Evolutionary conservation across 2,113 vertebrate species (phyloP), one percentile per base, ranked within the genome.

Genomic region (Antigone vipio): DNA sequence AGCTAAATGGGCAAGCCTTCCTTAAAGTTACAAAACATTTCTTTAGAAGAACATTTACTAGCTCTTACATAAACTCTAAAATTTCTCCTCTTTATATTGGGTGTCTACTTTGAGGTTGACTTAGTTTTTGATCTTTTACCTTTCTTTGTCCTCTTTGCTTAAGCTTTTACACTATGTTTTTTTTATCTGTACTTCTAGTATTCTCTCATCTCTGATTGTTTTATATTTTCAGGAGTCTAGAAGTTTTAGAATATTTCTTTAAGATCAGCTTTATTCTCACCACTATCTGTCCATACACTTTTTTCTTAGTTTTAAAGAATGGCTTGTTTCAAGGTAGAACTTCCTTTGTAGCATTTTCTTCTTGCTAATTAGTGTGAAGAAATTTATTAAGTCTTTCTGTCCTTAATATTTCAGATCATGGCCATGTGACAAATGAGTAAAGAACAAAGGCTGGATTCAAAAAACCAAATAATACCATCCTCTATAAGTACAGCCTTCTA

Each of bases 51-150:
- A 93, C 97, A 94, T 95, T 94, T 95, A 95, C 94, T 95, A 98
- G 93, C 62, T 93, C 81, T 87, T 88, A 95, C 84, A 91, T 90
- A 97, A 97, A 96, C 83, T 91, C 69, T 93, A 75, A 76, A 52
- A 45, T 94, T 95, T 91, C 87, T 85, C 13, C 95, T 95, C 97
- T 97, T 97, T 95, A 88, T 96, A 79, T 86, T 88, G 42, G 80
- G 38, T 91, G 74, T 88, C 97, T 96, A 85, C 95, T 97, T 98
- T 97, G 97, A 98, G 96, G 94, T 86, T 94, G 40, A 84, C 88
- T 96, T 93, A 93, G 84, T 94, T 98, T 98, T 98, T 98, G 97
- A 98, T 98, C 98, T 97, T 95, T 96, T 98, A 53, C 45, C 83
- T 95, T 98, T 97, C 94, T 97, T 98, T 62, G 1, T 98, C 93